Percentiles rank a stretch among this genome's conserved stretches.
Conservation (phyloP, 2,113 vertebrate species). For the Perognathus longimembris region DNA sequence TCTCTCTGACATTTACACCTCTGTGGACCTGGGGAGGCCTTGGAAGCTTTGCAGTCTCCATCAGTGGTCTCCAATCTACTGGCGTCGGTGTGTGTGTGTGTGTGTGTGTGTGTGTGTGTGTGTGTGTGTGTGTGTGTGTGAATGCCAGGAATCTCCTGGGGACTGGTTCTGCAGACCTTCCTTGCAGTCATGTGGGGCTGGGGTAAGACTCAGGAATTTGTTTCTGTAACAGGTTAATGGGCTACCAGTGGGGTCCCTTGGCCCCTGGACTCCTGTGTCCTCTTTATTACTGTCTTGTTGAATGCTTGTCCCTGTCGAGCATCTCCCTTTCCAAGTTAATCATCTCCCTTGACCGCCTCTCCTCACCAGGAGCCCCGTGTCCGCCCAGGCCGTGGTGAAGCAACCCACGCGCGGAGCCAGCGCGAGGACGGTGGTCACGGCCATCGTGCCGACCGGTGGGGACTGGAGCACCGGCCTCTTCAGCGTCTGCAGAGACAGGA, state of each 20-base stretch:
- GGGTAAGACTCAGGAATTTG: neutral
- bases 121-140: too few relatives aligned
- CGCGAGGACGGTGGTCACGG: constrained; percentile 86
- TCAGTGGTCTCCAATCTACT: neutral
- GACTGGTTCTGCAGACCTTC: neutral
- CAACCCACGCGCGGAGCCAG: constrained; percentile 86
- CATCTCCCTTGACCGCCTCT: neutral
- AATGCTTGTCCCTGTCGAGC: neutral
- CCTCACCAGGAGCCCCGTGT: neutral
- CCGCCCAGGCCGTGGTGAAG: constrained; percentile 46
- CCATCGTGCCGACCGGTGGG: constrained; percentile 87
- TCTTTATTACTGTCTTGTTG: neutral
- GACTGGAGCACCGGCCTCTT: constrained; percentile 89
- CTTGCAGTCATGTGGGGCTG: constrained; percentile 6
- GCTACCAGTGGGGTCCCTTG: neutral
- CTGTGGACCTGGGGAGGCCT: neutral
- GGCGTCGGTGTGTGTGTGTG: too few relatives aligned
- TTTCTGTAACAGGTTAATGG: neutral
- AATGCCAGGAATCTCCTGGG: neutral
- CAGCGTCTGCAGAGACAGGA: constrained; percentile 85
- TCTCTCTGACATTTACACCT: neutral
- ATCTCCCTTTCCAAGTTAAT: constrained; percentile 27
- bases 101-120: too few relatives aligned
- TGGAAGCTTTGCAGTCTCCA: neutral
- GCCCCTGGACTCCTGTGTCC: neutral